Evolutionary conservation across 2,113 vertebrate genomes (phyloP), one percentile per base, ranked within the genome.

Genomic region (Python bivittatus): DNA sequence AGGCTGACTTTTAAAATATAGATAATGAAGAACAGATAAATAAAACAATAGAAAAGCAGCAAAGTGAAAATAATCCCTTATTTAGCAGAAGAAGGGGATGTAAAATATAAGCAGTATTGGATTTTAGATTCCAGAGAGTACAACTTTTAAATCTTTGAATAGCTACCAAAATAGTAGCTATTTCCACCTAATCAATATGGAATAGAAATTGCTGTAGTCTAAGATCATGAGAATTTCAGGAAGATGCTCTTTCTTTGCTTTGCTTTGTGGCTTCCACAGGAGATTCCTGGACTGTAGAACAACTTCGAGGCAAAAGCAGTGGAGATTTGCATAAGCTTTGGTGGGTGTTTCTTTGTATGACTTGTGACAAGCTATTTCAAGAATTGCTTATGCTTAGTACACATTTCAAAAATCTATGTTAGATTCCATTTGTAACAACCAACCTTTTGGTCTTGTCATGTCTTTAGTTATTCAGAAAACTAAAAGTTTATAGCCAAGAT

Each of bases 301-400:
- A 98, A 17, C 97, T 99, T 58, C 98, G 99, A 95, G 96, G 97
- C 56, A 99, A 99, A 97, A 99, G 98, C 93, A 99, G 98, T 53
- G 98, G 99, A 97, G 99, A 99, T 93, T 97, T 99, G 90, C 99
- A 99, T 97, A 99, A 99, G 95, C 98, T 99, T 53, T 99, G 99
- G 99, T 99, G 96, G 97, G 96, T 94, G 9, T 86, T 58, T 93
- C 52, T 88, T 38, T 7, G 60, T 88, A 56, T 88, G 72, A 38
- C 13, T 92, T 84, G 12, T 48, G 86, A 48, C 91, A 60, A 57
- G 2, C 0, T 48, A 13, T 57, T 79, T 42, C 33, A 29, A 88
- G 86, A 92, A 44, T 3, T 20, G 11, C 58, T 91, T 61, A 23
- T 38, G 6, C 53, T 84, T 48, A 9, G 29, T n/a, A 48, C 52